These are phyloP conservation scores for Mesocentrotus franciscanus DNA, from an alignment of 53 echinoderm and acorn worm genomes.

Conservation along the genomic window DNA sequence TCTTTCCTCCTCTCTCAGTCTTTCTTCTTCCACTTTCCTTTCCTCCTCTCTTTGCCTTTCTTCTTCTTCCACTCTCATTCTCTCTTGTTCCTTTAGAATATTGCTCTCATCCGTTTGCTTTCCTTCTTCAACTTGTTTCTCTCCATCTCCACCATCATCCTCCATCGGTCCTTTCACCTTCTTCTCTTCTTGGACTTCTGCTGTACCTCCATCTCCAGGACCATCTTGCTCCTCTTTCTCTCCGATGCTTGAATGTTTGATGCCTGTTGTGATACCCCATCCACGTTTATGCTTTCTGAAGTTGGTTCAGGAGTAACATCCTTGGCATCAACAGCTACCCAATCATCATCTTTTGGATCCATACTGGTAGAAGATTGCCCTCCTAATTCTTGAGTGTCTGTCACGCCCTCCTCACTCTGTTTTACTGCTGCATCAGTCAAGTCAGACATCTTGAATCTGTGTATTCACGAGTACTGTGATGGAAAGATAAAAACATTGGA, in stretches of 20 bases:
- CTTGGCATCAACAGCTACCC: neutral
- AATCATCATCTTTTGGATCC: neutral
- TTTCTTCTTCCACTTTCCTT: neutral
- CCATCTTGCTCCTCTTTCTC: too few species aligned
- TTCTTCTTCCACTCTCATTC: constrained; percentile 23
- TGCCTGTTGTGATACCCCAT: too few species aligned
- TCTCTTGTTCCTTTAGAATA: neutral
- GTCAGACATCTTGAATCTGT: constrained; percentile 16
- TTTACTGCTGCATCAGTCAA: neutral
- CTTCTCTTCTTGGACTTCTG: too few species aligned
- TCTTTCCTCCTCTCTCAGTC: neutral
- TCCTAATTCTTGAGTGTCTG: neutral
- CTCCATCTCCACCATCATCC: neutral
- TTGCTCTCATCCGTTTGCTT: neutral
- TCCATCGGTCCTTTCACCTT: neutral
- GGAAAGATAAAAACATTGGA: neutral
- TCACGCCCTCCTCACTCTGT: neutral
- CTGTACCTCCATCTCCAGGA: too few species aligned
- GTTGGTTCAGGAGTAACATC: neutral
- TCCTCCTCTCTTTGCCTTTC: neutral
- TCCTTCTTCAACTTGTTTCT: neutral
- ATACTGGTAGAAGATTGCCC: neutral
- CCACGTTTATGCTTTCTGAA: too few species aligned
- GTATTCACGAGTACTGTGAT: neutral
- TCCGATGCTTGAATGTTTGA: too few species aligned